Conservation (phyloP, 92 coral and sea anemone genomes). For the Hydrozoanthus gracilis region DNA sequence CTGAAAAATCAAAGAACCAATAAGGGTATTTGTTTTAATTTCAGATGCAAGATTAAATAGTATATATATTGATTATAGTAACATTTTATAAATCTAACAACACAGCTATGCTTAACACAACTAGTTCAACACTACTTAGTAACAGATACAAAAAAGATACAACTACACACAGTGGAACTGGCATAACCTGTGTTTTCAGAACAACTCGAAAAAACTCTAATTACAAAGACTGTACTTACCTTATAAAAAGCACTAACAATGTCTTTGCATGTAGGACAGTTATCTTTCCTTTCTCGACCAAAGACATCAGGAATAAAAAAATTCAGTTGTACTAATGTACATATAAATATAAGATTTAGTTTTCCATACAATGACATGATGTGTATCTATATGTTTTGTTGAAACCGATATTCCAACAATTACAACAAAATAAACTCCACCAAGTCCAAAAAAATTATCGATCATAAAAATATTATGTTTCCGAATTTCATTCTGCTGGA, state of each 20-base stretch:
- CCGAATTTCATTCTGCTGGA: conserved; percentile 19
- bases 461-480: neutral
- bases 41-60: too few relatives aligned
- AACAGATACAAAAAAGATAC: too few relatives aligned
- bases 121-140: neutral
- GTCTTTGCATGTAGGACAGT: conserved; percentile 88
- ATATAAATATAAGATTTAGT: conserved; percentile 49
- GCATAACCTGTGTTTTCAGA: conserved; percentile 3
- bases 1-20: too few relatives aligned
- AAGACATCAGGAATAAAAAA: conserved; percentile 52
- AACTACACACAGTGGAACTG: too few relatives aligned
- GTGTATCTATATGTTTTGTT: neutral
- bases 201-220: neutral
- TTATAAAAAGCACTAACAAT: conserved; percentile 89
- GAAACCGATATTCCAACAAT: conserved; percentile 31
- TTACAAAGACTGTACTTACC: conserved; percentile 60
- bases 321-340: conserved; percentile 58
- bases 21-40: too few relatives aligned
- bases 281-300: conserved; percentile 76
- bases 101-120: neutral
- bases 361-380: conserved; percentile 49
- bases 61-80: too few relatives aligned
- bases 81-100: too few relatives aligned
- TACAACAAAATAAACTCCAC: neutral
- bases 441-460: neutral